These are phyloP conservation scores for Lamprotornis superbus DNA, from an alignment of 2,113 vertebrate genomes.

Conservation along the genomic window DNA sequence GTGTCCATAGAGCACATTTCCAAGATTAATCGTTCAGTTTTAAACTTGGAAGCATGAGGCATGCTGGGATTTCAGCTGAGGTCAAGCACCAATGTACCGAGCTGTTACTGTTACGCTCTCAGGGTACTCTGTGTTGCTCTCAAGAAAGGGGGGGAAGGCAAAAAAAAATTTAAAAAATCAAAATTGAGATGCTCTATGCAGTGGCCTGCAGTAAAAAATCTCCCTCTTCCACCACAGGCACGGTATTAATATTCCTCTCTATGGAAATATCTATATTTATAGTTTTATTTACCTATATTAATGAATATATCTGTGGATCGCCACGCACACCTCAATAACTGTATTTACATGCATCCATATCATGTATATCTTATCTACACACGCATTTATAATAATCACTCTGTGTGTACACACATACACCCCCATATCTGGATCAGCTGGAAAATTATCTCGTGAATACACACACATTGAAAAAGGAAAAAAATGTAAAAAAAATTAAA, in stretches of 20 bases:
- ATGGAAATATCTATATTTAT: not conserved
- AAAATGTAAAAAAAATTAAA: not conserved
- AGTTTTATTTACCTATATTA: not conserved
- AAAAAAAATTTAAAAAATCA: too few relatives aligned
- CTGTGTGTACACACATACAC: constrained; percentile 6
- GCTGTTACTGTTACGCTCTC: constrained; percentile 88
- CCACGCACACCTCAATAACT: not conserved
- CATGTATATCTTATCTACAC: constrained; percentile 42
- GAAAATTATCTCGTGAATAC: constrained; percentile 24
- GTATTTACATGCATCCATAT: not conserved
- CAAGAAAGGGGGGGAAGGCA: constrained; percentile 54
- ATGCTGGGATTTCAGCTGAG: constrained; percentile 85
- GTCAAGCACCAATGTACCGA: constrained; percentile 97
- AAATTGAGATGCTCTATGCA: not conserved
- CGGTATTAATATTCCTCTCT: not conserved
- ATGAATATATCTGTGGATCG: not conserved
- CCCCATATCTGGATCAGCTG: constrained; percentile 29
- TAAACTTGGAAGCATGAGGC: constrained; percentile 74
- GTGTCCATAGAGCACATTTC: constrained; percentile 52
- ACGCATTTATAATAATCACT: not conserved
- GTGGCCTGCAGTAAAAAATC: constrained; percentile 20
- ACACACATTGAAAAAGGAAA: not conserved
- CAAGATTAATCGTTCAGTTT: constrained; percentile 72
- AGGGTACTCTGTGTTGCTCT: constrained; percentile 93
- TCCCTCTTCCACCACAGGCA: not conserved